phyloP scores from a whole-genome alignment of 2,888 invertebrate genomes.

The Bugula neritina region DNA sequence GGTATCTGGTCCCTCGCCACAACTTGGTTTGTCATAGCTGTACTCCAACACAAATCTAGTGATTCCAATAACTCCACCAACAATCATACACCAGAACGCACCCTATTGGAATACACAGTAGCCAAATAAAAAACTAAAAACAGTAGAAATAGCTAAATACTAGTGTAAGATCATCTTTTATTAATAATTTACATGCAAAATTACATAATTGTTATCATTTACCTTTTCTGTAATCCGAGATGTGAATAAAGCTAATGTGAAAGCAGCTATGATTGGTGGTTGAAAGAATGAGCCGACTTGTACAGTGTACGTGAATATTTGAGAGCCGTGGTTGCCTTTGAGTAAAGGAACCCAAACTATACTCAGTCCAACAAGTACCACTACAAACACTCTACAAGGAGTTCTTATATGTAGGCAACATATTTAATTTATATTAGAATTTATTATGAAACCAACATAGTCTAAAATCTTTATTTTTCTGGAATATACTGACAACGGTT shows the following conservation, averaged over 20 bases:
- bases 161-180: too few species aligned
- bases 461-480: too few species aligned
- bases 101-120: slow-evolving; percentile 51
- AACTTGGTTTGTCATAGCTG: slow-evolving; percentile 50
- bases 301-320: slow-evolving; percentile 59
- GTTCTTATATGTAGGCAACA: neutral
- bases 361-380: slow-evolving; percentile 45
- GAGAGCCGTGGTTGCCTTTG: slow-evolving; percentile 51
- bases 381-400: slow-evolving; percentile 41
- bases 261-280: slow-evolving; percentile 58
- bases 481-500: too few species aligned
- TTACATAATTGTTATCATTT: too few species aligned
- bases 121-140: too few species aligned
- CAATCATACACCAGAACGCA: slow-evolving; percentile 59
- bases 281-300: slow-evolving; percentile 57
- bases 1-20: slow-evolving; percentile 50
- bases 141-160: too few species aligned
- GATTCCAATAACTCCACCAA: slow-evolving; percentile 56
- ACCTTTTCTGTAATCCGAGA: slow-evolving; percentile 57
- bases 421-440: neutral
- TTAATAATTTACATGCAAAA: too few species aligned
- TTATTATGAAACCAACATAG: too few species aligned
- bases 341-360: slow-evolving; percentile 57
- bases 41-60: slow-evolving; percentile 58
- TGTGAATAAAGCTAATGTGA: slow-evolving; percentile 56